Conservation (phyloP, 1,140 invertebrate species). For the Drosophila leontia region DNA sequence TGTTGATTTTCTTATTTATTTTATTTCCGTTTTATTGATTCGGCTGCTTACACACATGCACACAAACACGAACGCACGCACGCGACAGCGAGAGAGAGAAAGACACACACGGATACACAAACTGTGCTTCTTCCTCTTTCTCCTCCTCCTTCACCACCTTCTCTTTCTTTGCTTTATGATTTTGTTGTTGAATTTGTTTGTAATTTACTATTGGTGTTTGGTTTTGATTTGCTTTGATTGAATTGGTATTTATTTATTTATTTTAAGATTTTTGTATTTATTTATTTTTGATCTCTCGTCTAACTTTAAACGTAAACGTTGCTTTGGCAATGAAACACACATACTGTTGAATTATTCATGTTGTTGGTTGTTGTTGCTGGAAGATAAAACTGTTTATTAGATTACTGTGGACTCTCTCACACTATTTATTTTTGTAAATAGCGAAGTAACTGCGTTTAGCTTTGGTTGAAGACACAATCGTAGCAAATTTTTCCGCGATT, state of each 20-base stretch:
- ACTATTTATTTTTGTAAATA: neutral
- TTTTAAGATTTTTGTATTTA: slow-evolving; percentile 44
- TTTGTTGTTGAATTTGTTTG: slow-evolving; percentile 39
- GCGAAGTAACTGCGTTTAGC: slow-evolving; percentile 27
- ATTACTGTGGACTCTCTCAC: neutral
- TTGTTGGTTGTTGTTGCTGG: slow-evolving; percentile 44
- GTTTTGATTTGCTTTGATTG: slow-evolving; percentile 31
- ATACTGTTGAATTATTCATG: slow-evolving; percentile 52
- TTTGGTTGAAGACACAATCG: neutral
- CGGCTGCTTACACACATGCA: slow-evolving; percentile 38
- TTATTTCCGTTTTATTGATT: slow-evolving; percentile 66
- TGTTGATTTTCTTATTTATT: slow-evolving; percentile 48
- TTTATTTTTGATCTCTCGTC: slow-evolving; percentile 23
- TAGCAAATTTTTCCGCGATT: slow-evolving; percentile 39
- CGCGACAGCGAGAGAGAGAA: slow-evolving; percentile 20
- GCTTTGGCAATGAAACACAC: slow-evolving; percentile 63
- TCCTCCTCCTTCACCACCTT: slow-evolving; percentile 32
- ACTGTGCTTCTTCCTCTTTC: slow-evolving; percentile 41
- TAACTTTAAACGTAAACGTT: slow-evolving; percentile 45
- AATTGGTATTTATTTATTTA: slow-evolving; percentile 28
- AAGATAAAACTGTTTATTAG: slow-evolving; percentile 30
- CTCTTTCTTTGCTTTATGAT: slow-evolving; percentile 43
- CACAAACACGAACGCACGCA: slow-evolving; percentile 31
- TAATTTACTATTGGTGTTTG: slow-evolving; percentile 47
- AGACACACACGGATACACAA: slow-evolving; percentile 66